phyloP scores from a whole-genome alignment of 1,140 invertebrate genomes.

The Zaprionus vittiger region DNA sequence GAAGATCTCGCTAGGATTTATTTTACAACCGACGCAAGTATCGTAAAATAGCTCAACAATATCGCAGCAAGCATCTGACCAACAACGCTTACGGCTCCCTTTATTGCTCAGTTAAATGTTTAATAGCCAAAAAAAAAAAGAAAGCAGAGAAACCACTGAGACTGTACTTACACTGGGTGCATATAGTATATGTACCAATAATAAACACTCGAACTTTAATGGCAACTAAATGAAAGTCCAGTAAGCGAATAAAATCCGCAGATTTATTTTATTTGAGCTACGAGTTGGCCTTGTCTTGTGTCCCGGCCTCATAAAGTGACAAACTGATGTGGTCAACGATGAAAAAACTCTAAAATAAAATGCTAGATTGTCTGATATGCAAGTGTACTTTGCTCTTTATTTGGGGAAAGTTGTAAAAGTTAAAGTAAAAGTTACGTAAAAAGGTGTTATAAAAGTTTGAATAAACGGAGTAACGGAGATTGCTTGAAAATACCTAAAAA shows the following conservation, averaged over 20 bases:
- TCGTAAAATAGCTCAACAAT: constrained; percentile 34
- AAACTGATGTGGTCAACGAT: not conserved
- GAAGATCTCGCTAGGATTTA: not conserved
- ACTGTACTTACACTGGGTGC: not conserved
- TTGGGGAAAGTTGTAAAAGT: not conserved
- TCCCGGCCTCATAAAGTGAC: not conserved
- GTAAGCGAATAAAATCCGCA: not conserved
- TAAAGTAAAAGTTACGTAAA: not conserved
- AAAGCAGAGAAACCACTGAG: no score
- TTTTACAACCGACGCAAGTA: constrained; percentile 9
- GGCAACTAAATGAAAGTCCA: constrained; percentile 5
- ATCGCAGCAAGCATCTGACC: constrained; percentile 14
- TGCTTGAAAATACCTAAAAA: no score
- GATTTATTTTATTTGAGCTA: constrained; percentile 2
- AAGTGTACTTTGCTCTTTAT: not conserved
- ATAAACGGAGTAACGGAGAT: no score
- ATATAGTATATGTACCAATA: not conserved
- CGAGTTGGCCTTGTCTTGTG: not conserved
- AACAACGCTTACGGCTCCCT: constrained; percentile 3
- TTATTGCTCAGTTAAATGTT: constrained; percentile 31
- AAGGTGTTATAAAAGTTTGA: not conserved
- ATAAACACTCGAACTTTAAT: constrained; percentile 28
- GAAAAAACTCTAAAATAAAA: not conserved
- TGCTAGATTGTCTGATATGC: not conserved
- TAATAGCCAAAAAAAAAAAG: not conserved